A percentile compares a stretch with the other conserved stretches of the same genome.
Evolutionary conservation across 2,113 vertebrate species (phyloP).

Genomic region (Henicopernis longicauda): DNA sequence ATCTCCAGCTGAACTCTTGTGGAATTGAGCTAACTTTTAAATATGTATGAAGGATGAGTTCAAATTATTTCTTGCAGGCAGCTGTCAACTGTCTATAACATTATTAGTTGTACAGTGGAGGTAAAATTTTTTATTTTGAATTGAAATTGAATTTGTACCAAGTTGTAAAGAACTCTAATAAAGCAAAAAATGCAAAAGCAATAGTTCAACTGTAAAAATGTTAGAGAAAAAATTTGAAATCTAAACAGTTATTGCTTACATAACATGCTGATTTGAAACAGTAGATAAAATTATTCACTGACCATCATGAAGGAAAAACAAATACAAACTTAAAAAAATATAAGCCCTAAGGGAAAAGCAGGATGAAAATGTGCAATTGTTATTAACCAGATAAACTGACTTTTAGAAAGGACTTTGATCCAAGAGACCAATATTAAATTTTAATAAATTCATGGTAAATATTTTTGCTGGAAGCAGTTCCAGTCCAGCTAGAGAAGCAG

Average conservation of each 20-base stretch:
- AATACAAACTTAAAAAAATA: neutral
- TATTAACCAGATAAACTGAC: neutral
- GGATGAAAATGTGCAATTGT: neutral
- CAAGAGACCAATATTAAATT: neutral
- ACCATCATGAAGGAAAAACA: neutral
- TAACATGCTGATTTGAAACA: neutral
- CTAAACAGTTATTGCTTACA: neutral
- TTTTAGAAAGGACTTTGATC: neutral
- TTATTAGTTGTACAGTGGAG: neutral
- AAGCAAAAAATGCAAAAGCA: neutral
- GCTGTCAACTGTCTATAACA: neutral
- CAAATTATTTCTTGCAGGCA: neutral
- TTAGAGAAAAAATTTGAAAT: neutral
- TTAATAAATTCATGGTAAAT: neutral
- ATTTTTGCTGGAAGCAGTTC: neutral
- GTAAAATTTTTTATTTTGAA: neutral
- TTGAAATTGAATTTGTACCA: neutral
- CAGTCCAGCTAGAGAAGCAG: neutral
- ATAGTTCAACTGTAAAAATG: neutral
- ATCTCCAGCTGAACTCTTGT: neutral
- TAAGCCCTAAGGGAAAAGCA: accelerated
- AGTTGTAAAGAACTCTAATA: neutral
- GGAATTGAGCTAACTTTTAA: neutral
- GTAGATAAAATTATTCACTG: neutral
- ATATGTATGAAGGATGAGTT: neutral